These are phyloP conservation scores for Lacerta bilineata DNA, from an alignment of 2,797 vertebrate species.

Conservation along the genomic window DNA sequence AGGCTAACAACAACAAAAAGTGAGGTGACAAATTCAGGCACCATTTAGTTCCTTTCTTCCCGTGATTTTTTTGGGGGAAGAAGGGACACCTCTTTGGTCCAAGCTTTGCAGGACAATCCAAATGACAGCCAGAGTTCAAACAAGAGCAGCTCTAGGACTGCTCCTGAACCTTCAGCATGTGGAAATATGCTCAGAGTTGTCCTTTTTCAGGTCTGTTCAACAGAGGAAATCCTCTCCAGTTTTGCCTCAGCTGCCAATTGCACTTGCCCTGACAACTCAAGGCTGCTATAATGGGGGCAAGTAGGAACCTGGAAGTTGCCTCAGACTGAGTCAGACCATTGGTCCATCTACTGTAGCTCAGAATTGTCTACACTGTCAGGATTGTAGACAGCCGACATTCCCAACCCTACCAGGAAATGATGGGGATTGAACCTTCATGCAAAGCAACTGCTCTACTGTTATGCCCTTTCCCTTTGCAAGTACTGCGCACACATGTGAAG, in stretches of 20 bases:
- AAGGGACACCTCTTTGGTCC: slow-evolving; percentile 51
- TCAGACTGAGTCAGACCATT: too few species aligned
- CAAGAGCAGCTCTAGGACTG: background rate
- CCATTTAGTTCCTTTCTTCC: slow-evolving; percentile 53
- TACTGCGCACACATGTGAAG: background rate
- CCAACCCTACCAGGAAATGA: too few species aligned
- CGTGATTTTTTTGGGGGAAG: slow-evolving; percentile 64
- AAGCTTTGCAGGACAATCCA: slow-evolving; percentile 54
- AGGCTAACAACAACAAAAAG: slow-evolving; percentile 53
- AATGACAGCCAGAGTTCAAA: slow-evolving; percentile 49
- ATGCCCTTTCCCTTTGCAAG: too few species aligned
- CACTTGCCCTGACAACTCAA: too few species aligned
- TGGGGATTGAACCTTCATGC: too few species aligned
- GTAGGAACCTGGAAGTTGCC: too few species aligned
- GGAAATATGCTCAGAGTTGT: background rate
- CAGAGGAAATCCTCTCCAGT: background rate
- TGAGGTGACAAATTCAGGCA: slow-evolving; percentile 67
- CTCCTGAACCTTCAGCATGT: background rate
- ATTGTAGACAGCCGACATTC: too few species aligned
- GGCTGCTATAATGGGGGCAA: too few species aligned
- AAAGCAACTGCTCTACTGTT: too few species aligned
- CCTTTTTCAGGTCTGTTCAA: background rate
- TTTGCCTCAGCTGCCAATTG: background rate
- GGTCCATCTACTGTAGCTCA: too few species aligned
- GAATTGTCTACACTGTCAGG: too few species aligned